Conservation (phyloP, 2,113 vertebrate species). For the Lepus americanus region DNA sequence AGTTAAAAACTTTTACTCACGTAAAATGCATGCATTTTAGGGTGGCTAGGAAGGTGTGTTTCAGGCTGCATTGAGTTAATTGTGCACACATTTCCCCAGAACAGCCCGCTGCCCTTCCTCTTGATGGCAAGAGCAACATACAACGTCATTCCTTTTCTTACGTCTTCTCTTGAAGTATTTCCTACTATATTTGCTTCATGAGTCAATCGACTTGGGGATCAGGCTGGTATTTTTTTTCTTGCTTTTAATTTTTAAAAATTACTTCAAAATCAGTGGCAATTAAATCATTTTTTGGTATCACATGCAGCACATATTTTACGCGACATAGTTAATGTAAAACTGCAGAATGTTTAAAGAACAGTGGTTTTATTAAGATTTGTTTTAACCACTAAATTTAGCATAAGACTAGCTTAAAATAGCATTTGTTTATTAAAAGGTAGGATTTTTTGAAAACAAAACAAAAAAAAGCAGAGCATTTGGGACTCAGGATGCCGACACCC, state of each 20-base stretch:
- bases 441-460: background rate
- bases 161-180: conserved; percentile 19
- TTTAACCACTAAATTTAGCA: conserved; percentile 35
- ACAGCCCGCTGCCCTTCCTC: background rate
- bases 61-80: conserved; percentile 11
- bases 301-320: conserved; percentile 19
- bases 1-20: background rate
- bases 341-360: conserved; percentile 3
- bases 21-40: conserved; percentile 1
- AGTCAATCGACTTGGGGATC: conserved; percentile 46
- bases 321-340: conserved; percentile 5
- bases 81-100: background rate
- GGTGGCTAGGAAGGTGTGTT: background rate
- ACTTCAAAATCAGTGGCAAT: background rate
- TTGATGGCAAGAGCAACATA: conserved; percentile 17
- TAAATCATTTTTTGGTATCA: background rate
- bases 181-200: conserved; percentile 22
- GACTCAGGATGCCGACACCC: no score
- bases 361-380: conserved; percentile 33
- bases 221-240: background rate
- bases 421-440: conserved; percentile 43
- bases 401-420: background rate
- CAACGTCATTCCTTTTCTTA: background rate
- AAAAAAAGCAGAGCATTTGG: no score
- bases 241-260: conserved; percentile 11